Percentiles rank a stretch among this genome's conserved stretches.
These are phyloP conservation scores for Iguana delicatissima DNA, from an alignment of 2,797 vertebrate species.

Conservation along the genomic window DNA sequence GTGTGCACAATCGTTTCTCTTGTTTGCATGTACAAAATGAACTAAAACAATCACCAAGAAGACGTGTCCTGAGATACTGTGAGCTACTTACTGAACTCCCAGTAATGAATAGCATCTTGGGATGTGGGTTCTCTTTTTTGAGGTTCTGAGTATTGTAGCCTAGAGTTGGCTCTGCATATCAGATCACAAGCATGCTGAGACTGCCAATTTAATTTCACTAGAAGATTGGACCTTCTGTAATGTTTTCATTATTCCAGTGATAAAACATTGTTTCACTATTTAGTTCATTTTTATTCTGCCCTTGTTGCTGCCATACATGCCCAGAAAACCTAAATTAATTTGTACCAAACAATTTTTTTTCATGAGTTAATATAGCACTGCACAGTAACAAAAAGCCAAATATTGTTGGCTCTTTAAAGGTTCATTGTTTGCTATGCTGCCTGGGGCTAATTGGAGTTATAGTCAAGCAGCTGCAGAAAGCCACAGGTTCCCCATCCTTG, in stretches of 20 bases:
- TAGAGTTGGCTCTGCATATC: not conserved
- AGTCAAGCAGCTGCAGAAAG: not conserved
- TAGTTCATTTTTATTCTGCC: conserved; percentile 3
- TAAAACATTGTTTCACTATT: conserved; percentile 29
- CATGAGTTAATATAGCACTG: no score
- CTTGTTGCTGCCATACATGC: not conserved
- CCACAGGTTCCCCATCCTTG: not conserved
- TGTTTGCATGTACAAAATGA: not conserved
- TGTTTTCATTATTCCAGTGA: not conserved
- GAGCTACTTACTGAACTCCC: not conserved
- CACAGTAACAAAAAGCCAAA: no score
- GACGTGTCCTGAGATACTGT: not conserved
- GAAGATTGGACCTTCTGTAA: not conserved
- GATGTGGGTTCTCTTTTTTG: not conserved
- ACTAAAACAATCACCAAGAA: not conserved
- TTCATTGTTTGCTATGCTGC: not conserved
- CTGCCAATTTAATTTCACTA: conserved; percentile 19
- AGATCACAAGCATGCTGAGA: conserved; percentile 11
- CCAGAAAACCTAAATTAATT: no score
- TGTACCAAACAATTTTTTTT: no score
- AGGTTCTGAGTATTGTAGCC: not conserved
- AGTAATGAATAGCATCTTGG: not conserved
- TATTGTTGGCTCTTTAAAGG: no score
- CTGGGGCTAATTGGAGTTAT: not conserved
- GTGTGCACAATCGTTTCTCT: not conserved